These are phyloP conservation scores for Sicus ferrugineus DNA, from an alignment of 2,888 invertebrate species.

Conservation along the genomic window DNA sequence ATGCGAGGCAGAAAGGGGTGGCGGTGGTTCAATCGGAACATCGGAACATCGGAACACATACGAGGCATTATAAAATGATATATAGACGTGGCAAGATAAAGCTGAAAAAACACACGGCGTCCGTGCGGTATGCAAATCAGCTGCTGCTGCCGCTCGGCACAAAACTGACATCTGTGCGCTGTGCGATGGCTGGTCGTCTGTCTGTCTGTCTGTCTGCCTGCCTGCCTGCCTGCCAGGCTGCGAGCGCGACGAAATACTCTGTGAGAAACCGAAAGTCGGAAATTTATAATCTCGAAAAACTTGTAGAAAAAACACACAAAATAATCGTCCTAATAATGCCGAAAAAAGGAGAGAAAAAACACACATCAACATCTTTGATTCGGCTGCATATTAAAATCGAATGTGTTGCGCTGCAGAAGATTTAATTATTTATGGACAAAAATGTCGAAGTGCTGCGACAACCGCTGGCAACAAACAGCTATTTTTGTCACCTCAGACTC, in stretches of 20 bases:
- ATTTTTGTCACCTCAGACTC: conserved; percentile 41
- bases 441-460: conserved; percentile 41
- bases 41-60: background rate
- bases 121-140: conserved; percentile 29
- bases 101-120: background rate
- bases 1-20: conserved; percentile 2
- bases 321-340: background rate
- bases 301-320: background rate
- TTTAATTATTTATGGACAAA: conserved; percentile 41
- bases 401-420: background rate
- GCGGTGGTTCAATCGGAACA: conserved; percentile 16
- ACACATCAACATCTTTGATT: background rate
- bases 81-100: background rate
- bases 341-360: background rate
- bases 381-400: conserved; percentile 11
- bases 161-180: conserved; percentile 22
- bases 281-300: background rate
- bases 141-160: conserved; percentile 17
- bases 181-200: background rate
- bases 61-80: background rate
- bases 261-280: background rate
- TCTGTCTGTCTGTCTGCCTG: no score
- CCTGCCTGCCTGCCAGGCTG: background rate
- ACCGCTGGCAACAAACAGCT: conserved; percentile 36
- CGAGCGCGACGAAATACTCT: background rate